phyloP scores from a whole-genome alignment of 2,113 vertebrate genomes.

The Theristicus caerulescens region DNA sequence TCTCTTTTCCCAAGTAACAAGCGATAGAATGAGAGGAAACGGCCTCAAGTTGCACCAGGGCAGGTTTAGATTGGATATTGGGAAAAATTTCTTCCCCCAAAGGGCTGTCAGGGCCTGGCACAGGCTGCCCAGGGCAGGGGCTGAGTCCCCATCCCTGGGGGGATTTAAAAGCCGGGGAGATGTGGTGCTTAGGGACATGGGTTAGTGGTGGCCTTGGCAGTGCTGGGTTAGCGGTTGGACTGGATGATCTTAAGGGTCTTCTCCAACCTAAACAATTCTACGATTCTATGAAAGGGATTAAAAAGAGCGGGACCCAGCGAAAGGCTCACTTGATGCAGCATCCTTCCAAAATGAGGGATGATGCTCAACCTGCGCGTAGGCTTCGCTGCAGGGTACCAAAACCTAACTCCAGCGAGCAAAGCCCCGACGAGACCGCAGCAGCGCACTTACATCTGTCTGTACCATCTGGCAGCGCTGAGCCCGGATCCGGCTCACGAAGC shows the following conservation, averaged over 20 bases:
- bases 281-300: not conserved
- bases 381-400: not conserved
- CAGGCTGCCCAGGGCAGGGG: not conserved
- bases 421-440: rapidly evolving
- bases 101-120: rapidly evolving
- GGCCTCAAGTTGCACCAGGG: rapidly evolving
- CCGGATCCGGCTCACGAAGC: conserved; percentile 94
- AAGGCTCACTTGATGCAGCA: not conserved
- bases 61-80: not conserved
- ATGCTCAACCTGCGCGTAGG: rapidly evolving
- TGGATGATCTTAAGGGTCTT: rapidly evolving
- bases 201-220: not conserved
- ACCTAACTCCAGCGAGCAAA: rapidly evolving
- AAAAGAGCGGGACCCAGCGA: rapidly evolving
- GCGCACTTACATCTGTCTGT: conserved; percentile 90
- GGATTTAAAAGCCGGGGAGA: not conserved
- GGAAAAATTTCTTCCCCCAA: not conserved
- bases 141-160: not conserved
- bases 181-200: not conserved
- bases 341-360: not conserved
- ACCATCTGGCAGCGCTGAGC: conserved; percentile 99
- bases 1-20: not conserved
- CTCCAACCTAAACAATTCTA: not conserved
- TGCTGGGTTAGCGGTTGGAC: rapidly evolving
- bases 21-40: rapidly evolving